Evolutionary conservation across 2,797 vertebrate genomes (phyloP), one percentile per base, ranked within the genome.

Genomic region (Gymnothorax reevesii): DNA sequence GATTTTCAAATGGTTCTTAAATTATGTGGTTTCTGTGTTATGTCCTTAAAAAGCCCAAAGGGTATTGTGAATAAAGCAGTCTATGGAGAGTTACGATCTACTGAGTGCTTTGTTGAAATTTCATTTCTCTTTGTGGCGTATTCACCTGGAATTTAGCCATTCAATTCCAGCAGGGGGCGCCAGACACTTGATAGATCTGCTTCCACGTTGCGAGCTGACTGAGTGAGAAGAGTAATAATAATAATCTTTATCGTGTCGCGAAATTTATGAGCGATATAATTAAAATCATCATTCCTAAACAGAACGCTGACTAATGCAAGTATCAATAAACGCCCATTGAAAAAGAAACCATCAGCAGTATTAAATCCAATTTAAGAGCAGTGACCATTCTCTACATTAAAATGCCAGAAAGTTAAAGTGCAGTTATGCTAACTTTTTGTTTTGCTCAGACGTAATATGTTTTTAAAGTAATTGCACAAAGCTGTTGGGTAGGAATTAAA

Each of bases 21-120:
- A 83, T 79, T 79, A 54, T 79, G 42, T 79, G 33, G 75, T 79
- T 80, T 80, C 49, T 55, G 49, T 80, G 77, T n/a, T 20, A 55
- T 80, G 77, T 55, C 49, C 15, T 80, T 80, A 22, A 52, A 75
- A 75, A 80, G 77, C 49, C 77, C 15, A 55, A 52, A 55, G 49
- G 77, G 42, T 55, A 12, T 52, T 8, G 22, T 80, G 52, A 80
- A 80, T 80, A 80, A 80, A 80, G 73, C 42, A 80, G n/a, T 22
- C 77, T 54, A 54, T 55, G 22, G n/a, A 80, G 54, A 54, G 77
- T 80, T 80, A 80, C 9, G 7, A 55, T 80, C 77, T 80, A 49
- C 54, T 54, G 77, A 77, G 73, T 80, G 7, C 17, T 80, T 80
- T 52, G 8, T 52, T 80, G 54, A 13, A 77, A 77, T 2, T 52